Conservation (phyloP, 1,140 invertebrate species). For the Anastrepha obliqua region DNA sequence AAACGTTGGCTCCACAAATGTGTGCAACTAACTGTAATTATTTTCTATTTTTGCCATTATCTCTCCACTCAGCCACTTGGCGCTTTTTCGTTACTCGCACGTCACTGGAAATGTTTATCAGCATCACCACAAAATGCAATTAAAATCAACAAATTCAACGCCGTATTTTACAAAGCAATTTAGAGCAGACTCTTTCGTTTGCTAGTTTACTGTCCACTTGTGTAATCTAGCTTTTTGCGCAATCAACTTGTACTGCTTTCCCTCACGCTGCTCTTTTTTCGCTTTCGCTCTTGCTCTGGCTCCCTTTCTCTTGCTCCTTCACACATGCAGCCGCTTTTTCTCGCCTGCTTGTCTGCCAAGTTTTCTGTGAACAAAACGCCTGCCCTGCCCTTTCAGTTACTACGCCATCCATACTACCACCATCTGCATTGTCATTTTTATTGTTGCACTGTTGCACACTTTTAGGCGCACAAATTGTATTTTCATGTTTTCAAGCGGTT, state of each 20-base stretch:
- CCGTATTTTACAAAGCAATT: constrained; percentile 43
- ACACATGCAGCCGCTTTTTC: not conserved
- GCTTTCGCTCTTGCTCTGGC: no score
- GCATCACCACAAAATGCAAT: constrained; percentile 52
- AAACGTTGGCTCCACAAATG: not conserved
- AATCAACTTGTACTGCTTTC: not conserved
- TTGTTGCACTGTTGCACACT: constrained; percentile 34
- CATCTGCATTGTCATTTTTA: not conserved
- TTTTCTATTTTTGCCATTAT: constrained; percentile 31
- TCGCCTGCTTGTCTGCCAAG: not conserved
- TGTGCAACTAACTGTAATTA: not conserved
- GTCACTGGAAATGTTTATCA: constrained; percentile 47
- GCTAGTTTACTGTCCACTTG: constrained; percentile 38
- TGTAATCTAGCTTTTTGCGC: constrained; percentile 34
- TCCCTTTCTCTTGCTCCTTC: no score
- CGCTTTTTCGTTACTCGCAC: not conserved
- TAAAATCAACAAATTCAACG: constrained; percentile 48
- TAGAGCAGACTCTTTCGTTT: constrained; percentile 13
- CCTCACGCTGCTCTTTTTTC: no score
- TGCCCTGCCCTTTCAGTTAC: not conserved
- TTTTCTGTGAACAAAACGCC: constrained; percentile 9
- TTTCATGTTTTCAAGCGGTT: constrained; percentile 43
- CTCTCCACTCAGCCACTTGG: not conserved
- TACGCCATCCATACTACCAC: no score
- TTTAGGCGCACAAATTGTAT: constrained; percentile 49